Evolutionary conservation across 1,140 invertebrate genomes (phyloP).

Genomic region (Asbolus verrucosus): DNA sequence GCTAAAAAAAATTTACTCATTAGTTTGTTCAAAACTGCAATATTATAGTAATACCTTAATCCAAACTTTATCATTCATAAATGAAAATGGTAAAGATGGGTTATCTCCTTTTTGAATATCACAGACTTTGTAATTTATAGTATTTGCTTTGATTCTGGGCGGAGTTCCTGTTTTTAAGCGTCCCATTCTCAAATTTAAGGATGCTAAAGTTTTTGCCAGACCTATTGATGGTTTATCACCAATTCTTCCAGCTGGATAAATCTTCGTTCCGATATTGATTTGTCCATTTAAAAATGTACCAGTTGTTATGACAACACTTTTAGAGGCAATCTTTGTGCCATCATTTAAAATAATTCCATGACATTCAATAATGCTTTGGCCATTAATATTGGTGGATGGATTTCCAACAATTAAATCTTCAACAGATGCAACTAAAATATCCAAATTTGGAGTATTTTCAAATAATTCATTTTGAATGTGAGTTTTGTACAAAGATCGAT

Average conservation of each 20-base stretch:
- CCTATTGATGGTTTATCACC: conserved; percentile 87
- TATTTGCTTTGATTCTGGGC: conserved; percentile 79
- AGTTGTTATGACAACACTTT: conserved; percentile 88
- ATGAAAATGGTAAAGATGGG: conserved; percentile 87
- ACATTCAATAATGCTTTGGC: conserved; percentile 64
- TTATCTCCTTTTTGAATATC: conserved; percentile 73
- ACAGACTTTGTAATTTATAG: conserved; percentile 80
- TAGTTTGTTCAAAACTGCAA: conserved; percentile 45
- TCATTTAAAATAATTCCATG: conserved; percentile 72
- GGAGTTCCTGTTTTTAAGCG: conserved; percentile 94
- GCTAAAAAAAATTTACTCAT: conserved; percentile 64
- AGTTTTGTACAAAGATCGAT: conserved; percentile 85
- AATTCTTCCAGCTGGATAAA: conserved; percentile 85
- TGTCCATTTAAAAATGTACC: conserved; percentile 93
- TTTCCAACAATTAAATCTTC: conserved; percentile 83
- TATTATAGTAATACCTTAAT: conserved; percentile 70
- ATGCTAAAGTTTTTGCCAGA: conserved; percentile 82
- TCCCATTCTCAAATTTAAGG: conserved; percentile 82
- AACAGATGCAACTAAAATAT: conserved; percentile 80
- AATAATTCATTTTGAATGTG: conserved; percentile 85
- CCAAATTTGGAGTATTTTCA: conserved; percentile 74
- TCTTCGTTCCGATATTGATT: conserved; percentile 88
- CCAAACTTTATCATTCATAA: conserved; percentile 87
- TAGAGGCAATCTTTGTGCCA: conserved; percentile 72
- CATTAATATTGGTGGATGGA: conserved; percentile 52